A percentile compares a stretch with the other conserved stretches of the same genome.
Evolutionary conservation across 2,797 vertebrate species (phyloP).

Genomic region (Glossophaga mutica): DNA sequence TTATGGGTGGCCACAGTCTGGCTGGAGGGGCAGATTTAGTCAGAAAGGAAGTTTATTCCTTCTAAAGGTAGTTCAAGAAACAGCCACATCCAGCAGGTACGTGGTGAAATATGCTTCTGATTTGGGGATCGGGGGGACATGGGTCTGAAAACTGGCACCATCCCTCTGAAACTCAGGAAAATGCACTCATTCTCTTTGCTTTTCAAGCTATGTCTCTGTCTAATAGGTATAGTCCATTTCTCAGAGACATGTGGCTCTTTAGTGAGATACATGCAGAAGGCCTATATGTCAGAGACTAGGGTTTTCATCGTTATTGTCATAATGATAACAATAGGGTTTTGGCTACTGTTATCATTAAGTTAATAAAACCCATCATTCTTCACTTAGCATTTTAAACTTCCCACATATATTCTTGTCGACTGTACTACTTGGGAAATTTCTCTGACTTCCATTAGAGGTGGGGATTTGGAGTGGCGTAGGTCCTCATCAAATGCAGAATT

Average conservation of each 20-base stretch:
- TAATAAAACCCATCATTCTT: background rate
- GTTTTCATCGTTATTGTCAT: background rate
- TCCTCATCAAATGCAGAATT: background rate
- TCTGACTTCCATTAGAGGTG: background rate
- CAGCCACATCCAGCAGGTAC: background rate
- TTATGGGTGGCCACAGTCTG: conserved; percentile 58
- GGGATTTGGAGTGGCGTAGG: background rate
- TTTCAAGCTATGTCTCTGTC: background rate
- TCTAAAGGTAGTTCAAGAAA: conserved; percentile 1
- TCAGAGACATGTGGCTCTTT: background rate
- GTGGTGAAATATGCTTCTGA: background rate
- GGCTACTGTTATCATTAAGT: background rate
- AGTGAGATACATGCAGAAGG: background rate
- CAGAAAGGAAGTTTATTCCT: conserved; percentile 10
- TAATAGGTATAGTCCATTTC: too few species aligned
- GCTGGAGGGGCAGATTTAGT: background rate
- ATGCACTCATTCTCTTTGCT: background rate
- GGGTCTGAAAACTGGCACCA: background rate
- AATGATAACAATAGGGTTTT: background rate
- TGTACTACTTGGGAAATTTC: background rate
- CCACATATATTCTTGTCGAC: background rate
- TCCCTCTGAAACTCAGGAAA: background rate
- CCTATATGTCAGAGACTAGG: background rate
- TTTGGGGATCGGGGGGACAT: background rate
- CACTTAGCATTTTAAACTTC: background rate